Conservation (phyloP, 1,140 invertebrate genomes). For the Leptopilina clavipes region DNA sequence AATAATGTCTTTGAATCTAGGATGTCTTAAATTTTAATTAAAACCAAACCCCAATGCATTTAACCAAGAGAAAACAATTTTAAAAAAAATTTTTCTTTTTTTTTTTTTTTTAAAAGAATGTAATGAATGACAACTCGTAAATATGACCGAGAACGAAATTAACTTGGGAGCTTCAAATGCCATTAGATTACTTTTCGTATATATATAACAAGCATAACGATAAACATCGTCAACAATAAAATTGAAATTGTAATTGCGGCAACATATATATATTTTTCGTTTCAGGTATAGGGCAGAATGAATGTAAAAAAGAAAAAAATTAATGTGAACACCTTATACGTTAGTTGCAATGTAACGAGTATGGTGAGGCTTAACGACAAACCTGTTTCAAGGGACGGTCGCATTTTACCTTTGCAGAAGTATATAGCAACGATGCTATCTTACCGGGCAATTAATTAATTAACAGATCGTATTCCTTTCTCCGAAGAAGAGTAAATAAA, state of each 20-base stretch:
- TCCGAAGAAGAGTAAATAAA: slow-evolving; percentile 51
- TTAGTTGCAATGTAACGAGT: slow-evolving; percentile 24
- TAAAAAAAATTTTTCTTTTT: too few species aligned
- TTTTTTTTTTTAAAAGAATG: not conserved
- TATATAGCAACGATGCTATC: slow-evolving; percentile 51
- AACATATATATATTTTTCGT: not conserved
- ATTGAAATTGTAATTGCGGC: slow-evolving; percentile 21
- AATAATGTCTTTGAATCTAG: not conserved
- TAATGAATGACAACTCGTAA: slow-evolving; percentile 27
- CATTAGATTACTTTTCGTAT: slow-evolving; percentile 22
- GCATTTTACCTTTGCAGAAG: slow-evolving; percentile 43
- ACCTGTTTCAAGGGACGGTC: slow-evolving; percentile 51
- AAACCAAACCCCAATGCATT: not conserved
- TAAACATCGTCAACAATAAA: slow-evolving; percentile 31
- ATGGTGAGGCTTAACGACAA: slow-evolving; percentile 48
- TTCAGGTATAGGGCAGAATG: not conserved
- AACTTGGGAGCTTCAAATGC: not conserved
- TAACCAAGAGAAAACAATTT: not conserved
- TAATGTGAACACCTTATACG: slow-evolving; percentile 47
- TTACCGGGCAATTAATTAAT: slow-evolving; percentile 54
- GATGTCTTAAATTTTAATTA: slow-evolving; percentile 9
- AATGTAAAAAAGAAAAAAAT: slow-evolving; percentile 46
- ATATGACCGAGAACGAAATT: not conserved
- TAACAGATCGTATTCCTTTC: slow-evolving; percentile 55
- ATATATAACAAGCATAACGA: not conserved